phyloP scores from a whole-genome alignment of 2,797 vertebrate species.

The Labroides dimidiatus region DNA sequence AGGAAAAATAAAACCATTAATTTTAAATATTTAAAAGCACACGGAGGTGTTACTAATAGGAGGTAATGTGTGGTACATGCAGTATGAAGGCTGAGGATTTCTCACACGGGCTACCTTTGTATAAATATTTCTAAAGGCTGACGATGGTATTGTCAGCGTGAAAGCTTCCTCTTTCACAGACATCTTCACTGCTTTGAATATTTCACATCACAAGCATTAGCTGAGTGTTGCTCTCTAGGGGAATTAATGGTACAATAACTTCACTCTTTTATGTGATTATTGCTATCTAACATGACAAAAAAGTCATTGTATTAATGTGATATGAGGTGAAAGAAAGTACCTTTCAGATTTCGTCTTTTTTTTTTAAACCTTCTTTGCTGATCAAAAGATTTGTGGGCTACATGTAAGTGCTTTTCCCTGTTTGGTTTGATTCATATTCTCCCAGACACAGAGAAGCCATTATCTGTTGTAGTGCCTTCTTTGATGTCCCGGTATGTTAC shows the following conservation, averaged over 20 bases:
- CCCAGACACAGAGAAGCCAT: conserved; percentile 61
- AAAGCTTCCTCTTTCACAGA: conserved; percentile 30
- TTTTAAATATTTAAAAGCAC: conserved; percentile 2
- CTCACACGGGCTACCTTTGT: background rate
- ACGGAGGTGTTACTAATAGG: conserved; percentile 1
- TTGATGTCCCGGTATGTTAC: conserved; percentile 48
- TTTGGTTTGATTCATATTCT: conserved; percentile 56
- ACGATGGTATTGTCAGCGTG: background rate
- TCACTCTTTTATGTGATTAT: conserved; percentile 29
- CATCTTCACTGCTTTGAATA: conserved; percentile 29
- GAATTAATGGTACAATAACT: conserved; percentile 9
- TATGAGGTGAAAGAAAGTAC: conserved; percentile 17
- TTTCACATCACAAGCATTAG: conserved; percentile 38
- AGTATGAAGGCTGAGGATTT: background rate
- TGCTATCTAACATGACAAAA: conserved; percentile 22
- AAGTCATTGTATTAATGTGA: conserved; percentile 5
- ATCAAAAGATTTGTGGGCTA: conserved; percentile 56
- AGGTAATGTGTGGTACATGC: background rate
- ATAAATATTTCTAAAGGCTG: conserved; percentile 16
- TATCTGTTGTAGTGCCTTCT: conserved; percentile 46
- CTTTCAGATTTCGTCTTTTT: conserved; percentile 19
- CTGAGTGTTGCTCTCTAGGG: conserved; percentile 24
- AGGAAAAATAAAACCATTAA: conserved; percentile 15
- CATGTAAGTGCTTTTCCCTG: conserved; percentile 71
- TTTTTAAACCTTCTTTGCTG: conserved; percentile 21